Evolutionary conservation across 2,113 vertebrate genomes (phyloP), one percentile per base, ranked within the genome.

Genomic region (Cairina moschata): DNA sequence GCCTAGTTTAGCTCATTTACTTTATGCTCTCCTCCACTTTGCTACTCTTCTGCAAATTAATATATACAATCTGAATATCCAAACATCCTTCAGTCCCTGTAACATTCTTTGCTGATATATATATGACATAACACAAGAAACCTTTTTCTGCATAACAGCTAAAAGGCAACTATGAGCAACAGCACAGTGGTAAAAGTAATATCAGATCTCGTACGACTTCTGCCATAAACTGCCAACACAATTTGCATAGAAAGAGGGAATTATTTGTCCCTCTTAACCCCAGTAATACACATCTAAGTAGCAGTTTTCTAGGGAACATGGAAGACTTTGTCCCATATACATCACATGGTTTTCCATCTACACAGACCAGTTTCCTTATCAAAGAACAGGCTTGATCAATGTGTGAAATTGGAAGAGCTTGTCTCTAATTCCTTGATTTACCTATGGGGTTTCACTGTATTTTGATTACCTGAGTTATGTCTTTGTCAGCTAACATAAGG

Each of bases 21-120:
- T 76, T 80, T 74, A 86, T 29, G 13, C 16, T 90, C 2, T 66
- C 48, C 59, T 83, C 28, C 34, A 58, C 22, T 83, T 85, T 77
- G 21, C 44, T 80, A 48, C 13, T 92, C 71, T 91, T 81, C 60
- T 71, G 46, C 25, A 86, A 92, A 81, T 74, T 81, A 92, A 77
- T 89, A 40, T 32, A 46, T 52, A 25, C 69, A 73, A 79, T 82
- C 63, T 90, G 74, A 38, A 54, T 91, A 79, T 56, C 17, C 38
- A 96, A 94, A 54, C 20, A 90, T 40, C 38, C 50, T 76, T 95
- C 46, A 83, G 48, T 73, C 11, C 48, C 72, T 60, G 26, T 76
- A 87, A 76, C 68, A 76, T 46, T 76, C 54, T 87, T 8, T 85
- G 38, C 34, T 52, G 75, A 87, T 88, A 87, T 93, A 87, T 93